Percentiles rank a stretch among this genome's conserved stretches.
Conservation (phyloP, 2,113 vertebrate genomes). For the Boulengeromyrus knoepffleri region DNA sequence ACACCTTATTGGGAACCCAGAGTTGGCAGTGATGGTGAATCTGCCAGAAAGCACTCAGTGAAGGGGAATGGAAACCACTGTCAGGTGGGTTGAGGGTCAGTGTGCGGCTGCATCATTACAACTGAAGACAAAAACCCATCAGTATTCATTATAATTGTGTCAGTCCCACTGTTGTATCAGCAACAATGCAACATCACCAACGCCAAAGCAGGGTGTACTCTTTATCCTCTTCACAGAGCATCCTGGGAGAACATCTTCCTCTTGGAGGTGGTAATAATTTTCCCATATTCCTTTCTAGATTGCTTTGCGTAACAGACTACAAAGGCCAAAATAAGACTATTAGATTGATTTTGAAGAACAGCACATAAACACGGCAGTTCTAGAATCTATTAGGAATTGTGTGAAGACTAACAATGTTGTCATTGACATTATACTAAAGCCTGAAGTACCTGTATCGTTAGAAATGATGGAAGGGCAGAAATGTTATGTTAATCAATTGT, state of each 20-base stretch:
- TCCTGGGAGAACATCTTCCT: neutral
- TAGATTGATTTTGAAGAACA: neutral
- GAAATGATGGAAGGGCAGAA: neutral
- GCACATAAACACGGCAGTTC: neutral
- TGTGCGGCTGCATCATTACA: conserved; percentile 7
- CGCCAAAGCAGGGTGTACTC: neutral
- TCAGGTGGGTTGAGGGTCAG: neutral
- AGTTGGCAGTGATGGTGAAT: neutral
- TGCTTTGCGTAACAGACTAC: no score
- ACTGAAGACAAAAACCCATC: neutral
- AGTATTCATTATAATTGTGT: neutral
- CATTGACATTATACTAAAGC: neutral
- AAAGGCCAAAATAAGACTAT: neutral
- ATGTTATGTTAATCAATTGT: neutral
- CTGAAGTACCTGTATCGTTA: neutral
- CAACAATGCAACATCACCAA: conserved; percentile 5
- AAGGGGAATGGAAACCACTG: neutral
- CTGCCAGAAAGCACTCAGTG: neutral
- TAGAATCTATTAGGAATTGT: neutral
- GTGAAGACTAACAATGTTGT: neutral
- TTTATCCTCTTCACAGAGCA: neutral
- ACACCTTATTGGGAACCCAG: neutral
- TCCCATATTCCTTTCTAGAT: neutral
- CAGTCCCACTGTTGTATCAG: neutral
- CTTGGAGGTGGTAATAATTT: neutral